Base-by-base conservation (phyloP, 1,140 invertebrate species). In the Batillaria attramentaria region DNA sequence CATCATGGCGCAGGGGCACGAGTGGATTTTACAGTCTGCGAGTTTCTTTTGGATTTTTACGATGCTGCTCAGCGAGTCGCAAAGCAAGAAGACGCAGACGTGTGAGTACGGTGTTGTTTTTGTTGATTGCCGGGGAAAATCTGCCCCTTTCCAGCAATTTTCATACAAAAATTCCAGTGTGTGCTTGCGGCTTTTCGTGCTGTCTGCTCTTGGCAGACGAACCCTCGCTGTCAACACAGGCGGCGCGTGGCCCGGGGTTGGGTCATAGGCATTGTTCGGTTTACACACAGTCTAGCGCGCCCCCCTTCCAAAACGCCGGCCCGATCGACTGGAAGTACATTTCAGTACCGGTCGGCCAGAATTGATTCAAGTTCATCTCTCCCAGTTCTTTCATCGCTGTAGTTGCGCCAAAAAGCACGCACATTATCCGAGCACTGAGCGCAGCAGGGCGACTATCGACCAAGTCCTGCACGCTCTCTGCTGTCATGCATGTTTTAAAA, bases 21-120 rank as follows among this genome's bases (percentile, higher is more conserved):
- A 84, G 33, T 84, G 84, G 81, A 72, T 84, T 69, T 65, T 84
- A 33, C 80, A 84, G 62, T 84, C 81, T 39, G 81, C 80, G 20
- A 84, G 81, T 74, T 77, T 83, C 43, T 75, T 84, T 39, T 84
- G 84, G 84, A 83, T 84, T 79, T 80, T 84, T 68, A 83, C 80
- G 13, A 69, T 81, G 24, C 72, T 84, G 16, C 60, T 83, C 37
- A 83, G 80, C 74, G 84, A 84, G 72, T 84, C 84, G 10, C 84
- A 83, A 66, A 84, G 84, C 72, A 84, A 81, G 69, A 83, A 77
- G 57, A 84, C 84, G 18, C 84, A 84, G 73, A 79, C 78, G 60
- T 84, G 84, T 84, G 83, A 84, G 84, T 84, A 78, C 42, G 20
- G n/a, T 57, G 31, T 24, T 20, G 70, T 72, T 72, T 72, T 31